Conservation (phyloP, 2,888 invertebrate species). For the Leptura quadrifasciata region DNA sequence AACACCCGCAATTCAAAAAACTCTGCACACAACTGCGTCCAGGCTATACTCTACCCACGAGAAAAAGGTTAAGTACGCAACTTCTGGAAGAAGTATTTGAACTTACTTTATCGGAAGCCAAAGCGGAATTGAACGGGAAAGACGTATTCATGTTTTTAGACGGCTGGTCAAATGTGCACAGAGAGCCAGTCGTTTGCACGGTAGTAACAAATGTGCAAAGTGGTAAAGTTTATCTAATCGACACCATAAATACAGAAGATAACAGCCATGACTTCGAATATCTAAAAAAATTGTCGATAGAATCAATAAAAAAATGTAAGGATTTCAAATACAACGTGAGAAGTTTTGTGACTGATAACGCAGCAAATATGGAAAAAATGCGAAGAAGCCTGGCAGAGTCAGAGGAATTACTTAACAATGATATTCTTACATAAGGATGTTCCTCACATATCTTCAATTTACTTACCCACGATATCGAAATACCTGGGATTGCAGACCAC, state of each 20-base stretch:
- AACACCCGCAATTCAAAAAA: not conserved
- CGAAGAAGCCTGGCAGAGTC: not conserved
- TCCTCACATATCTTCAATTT: constrained; percentile 3
- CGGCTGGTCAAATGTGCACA: not conserved
- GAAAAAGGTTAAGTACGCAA: constrained; percentile 4
- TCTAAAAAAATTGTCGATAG: not conserved
- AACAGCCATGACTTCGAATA: constrained; percentile 7
- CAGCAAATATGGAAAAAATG: constrained; percentile 7
- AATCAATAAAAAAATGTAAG: not conserved
- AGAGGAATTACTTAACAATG: constrained; percentile 1
- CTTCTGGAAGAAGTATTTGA: constrained; percentile 1
- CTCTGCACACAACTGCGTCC: constrained; percentile 7
- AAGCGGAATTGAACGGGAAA: constrained; percentile 7
- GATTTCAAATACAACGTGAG: constrained; percentile 3
- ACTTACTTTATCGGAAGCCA: constrained; percentile 7
- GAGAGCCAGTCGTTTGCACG: too few species aligned
- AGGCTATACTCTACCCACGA: constrained; percentile 3
- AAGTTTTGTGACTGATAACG: constrained; percentile 3
- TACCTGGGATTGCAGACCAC: constrained; percentile 7
- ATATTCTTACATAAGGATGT: constrained; percentile 1
- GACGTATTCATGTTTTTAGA: not conserved
- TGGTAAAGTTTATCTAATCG: constrained; percentile 7
- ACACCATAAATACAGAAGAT: constrained; percentile 7
- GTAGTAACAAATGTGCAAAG: not conserved
- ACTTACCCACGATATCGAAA: constrained; percentile 3